Percentiles rank a stretch among this genome's conserved stretches.
These are phyloP conservation scores for Asteroscopus sphinx DNA, from an alignment of 2,888 invertebrate species.

Conservation along the genomic window DNA sequence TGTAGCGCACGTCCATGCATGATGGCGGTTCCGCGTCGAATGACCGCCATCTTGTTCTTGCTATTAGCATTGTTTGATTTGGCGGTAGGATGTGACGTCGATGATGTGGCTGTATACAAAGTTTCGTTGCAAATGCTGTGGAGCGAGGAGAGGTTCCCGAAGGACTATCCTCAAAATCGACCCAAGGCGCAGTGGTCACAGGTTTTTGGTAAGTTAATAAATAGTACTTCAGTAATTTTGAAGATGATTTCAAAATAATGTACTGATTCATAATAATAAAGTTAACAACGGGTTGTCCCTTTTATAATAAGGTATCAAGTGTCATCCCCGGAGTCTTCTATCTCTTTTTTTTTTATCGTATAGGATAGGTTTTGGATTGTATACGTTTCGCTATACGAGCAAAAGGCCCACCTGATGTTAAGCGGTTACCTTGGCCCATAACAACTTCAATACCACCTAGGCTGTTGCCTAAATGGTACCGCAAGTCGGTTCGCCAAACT, in stretches of 20 bases:
- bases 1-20: constrained; percentile 61
- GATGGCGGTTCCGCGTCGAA: constrained; percentile 70
- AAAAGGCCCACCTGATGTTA: no score
- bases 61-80: constrained; percentile 57
- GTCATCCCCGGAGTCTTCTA: no score
- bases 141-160: constrained; percentile 96
- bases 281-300: no score
- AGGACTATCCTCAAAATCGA: constrained; percentile 96
- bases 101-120: constrained; percentile 96
- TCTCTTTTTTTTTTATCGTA: no score
- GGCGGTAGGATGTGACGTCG: constrained; percentile 91
- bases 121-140: constrained; percentile 96
- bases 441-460: no score
- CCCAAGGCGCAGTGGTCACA: constrained; percentile 98
- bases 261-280: no score
- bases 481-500: no score
- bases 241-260: background rate
- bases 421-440: no score
- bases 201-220: constrained; percentile 93
- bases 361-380: no score
- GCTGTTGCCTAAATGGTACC: no score
- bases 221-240: background rate
- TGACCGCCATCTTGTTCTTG: constrained; percentile 84
- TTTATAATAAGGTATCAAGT: no score
- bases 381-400: no score